A percentile compares a stretch with the other conserved stretches of the same genome.
Conservation (phyloP, 2,888 invertebrate genomes). For the Diaprepes abbreviatus region DNA sequence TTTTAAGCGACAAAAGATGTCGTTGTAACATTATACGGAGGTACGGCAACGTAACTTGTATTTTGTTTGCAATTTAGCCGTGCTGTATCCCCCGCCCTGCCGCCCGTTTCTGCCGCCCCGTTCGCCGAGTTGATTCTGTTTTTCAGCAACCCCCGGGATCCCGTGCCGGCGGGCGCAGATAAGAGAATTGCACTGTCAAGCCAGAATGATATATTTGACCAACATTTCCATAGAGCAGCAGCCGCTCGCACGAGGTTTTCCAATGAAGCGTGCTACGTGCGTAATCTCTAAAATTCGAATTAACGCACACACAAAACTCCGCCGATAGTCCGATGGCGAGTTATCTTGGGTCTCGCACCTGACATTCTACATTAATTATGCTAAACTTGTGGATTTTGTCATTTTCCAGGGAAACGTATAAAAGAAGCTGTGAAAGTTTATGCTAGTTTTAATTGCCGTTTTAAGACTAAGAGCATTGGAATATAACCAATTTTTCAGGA, state of each 20-base stretch:
- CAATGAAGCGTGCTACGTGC: slow-evolving; percentile 69
- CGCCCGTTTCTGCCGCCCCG: slow-evolving; percentile 53
- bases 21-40: slow-evolving; percentile 32
- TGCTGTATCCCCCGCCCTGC: slow-evolving; percentile 7
- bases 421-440: neutral
- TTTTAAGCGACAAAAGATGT: slow-evolving; percentile 18
- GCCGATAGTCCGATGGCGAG: slow-evolving; percentile 26
- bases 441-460: slow-evolving; percentile 1
- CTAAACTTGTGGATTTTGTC: slow-evolving; percentile 6
- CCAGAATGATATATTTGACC: slow-evolving; percentile 92
- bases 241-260: slow-evolving; percentile 66
- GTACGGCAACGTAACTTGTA: slow-evolving; percentile 54
- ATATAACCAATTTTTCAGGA: too few relatives aligned
- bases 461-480: too few relatives aligned
- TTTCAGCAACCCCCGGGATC: slow-evolving; percentile 70
- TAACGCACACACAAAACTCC: slow-evolving; percentile 67
- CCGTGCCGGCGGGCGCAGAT: slow-evolving; percentile 76
- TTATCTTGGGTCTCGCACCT: slow-evolving; percentile 30
- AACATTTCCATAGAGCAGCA: slow-evolving; percentile 82
- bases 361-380: slow-evolving; percentile 54
- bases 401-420: neutral
- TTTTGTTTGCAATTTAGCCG: slow-evolving; percentile 64
- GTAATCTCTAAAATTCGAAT: slow-evolving; percentile 73
- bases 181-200: slow-evolving; percentile 92
- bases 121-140: slow-evolving; percentile 68